A percentile compares a stretch with the other conserved stretches of the same genome.
Conservation (phyloP, 2,113 vertebrate species). For the Corythornis vintsioides region DNA sequence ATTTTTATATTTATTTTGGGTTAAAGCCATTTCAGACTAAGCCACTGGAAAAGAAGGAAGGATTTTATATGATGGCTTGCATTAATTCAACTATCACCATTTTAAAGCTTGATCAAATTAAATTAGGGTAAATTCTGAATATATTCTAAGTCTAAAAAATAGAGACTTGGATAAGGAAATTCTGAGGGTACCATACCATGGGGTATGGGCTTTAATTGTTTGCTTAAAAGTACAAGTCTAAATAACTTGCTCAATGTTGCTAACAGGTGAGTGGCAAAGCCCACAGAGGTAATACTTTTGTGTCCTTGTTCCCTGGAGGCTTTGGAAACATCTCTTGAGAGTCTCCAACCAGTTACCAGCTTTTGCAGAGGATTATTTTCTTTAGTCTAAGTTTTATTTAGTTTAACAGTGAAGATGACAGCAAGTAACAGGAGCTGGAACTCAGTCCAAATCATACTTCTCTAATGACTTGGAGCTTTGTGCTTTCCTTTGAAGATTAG, state of each 20-base stretch:
- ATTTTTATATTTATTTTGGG: not conserved
- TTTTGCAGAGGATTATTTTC: not conserved
- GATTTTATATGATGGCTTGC: not conserved
- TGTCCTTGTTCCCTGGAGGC: not conserved
- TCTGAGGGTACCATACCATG: not conserved
- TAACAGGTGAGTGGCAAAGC: not conserved
- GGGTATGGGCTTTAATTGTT: not conserved
- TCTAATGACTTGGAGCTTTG: not conserved
- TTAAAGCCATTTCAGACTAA: not conserved
- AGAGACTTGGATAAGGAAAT: not conserved
- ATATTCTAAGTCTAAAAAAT: not conserved
- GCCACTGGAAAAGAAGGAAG: not conserved
- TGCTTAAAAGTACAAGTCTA: not conserved
- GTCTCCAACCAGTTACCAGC: not conserved
- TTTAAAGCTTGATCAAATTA: not conserved
- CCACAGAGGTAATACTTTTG: not conserved
- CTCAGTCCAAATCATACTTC: not conserved
- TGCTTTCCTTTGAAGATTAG: not conserved
- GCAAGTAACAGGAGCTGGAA: not conserved
- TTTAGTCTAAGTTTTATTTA: not conserved
- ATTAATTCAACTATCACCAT: not conserved
- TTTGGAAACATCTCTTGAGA: not conserved
- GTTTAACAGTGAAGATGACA: not conserved
- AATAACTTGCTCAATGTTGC: not conserved
- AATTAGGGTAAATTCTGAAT: not conserved